Percentiles rank a stretch among this genome's conserved stretches.
Conservation (phyloP, 2,113 vertebrate genomes). For the Ia io region DNA sequence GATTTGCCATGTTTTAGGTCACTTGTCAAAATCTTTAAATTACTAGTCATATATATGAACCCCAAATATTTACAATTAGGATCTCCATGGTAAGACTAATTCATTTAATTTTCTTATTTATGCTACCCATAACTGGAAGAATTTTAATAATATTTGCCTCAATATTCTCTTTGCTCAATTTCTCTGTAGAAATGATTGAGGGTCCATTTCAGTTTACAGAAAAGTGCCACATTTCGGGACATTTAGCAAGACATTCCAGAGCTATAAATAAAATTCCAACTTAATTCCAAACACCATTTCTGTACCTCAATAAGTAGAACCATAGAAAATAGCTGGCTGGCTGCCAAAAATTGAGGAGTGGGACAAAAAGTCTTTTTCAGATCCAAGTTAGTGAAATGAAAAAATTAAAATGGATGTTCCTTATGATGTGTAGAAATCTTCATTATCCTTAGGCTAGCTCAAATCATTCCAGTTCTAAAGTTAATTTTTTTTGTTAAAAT, state of each 20-base stretch:
- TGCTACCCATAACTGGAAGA: background rate
- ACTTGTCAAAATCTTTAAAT: conserved; percentile 40
- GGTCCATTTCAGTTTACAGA: conserved; percentile 1
- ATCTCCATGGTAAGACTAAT: background rate
- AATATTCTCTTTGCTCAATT: background rate
- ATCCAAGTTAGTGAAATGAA: conserved; percentile 8
- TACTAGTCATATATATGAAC: background rate
- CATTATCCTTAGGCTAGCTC: background rate
- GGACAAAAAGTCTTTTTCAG: background rate
- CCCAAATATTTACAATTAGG: background rate
- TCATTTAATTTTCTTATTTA: background rate
- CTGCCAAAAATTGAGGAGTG: background rate
- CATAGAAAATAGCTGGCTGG: background rate
- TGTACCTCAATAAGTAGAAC: background rate
- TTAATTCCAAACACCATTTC: background rate
- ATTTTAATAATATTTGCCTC: background rate
- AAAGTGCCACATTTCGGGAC: background rate
- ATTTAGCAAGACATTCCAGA: conserved; percentile 39
- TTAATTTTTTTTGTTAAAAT: conserved; percentile 10
- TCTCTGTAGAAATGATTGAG: background rate
- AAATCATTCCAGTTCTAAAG: background rate
- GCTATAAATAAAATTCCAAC: conserved; percentile 44
- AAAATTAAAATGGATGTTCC: conserved; percentile 25
- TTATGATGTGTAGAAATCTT: background rate
- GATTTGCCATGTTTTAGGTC: background rate